phyloP scores from a whole-genome alignment of 2,113 vertebrate species.

The Desmodus rotundus region DNA sequence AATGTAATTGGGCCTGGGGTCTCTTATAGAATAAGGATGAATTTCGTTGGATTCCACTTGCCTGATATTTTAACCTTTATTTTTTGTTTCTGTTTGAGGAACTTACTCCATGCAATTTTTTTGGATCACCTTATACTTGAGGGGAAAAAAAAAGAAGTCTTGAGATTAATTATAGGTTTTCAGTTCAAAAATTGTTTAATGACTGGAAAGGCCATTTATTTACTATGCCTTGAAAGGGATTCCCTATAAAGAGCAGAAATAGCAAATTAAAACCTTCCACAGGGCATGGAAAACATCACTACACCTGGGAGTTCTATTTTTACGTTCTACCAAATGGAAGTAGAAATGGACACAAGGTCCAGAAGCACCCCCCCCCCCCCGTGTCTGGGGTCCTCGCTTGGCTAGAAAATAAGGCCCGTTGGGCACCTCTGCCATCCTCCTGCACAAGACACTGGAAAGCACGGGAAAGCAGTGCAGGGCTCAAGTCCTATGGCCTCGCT shows the following conservation, averaged over 20 bases:
- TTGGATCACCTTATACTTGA: background rate
- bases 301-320: background rate
- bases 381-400: background rate
- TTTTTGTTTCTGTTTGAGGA: background rate
- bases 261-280: background rate
- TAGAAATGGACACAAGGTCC: background rate
- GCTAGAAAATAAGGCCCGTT: background rate
- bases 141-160: background rate
- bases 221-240: background rate
- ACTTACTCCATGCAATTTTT: background rate
- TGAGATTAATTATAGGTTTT: background rate
- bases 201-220: background rate
- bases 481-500: background rate
- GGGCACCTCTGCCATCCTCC: background rate
- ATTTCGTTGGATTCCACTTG: background rate
- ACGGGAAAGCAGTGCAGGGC: background rate
- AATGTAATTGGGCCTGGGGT: background rate
- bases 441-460: accelerated
- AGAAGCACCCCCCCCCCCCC: accelerated
- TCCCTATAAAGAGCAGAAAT: background rate
- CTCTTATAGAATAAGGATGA: background rate
- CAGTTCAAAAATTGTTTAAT: background rate
- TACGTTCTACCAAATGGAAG: background rate
- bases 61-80: background rate
- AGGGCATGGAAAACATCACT: background rate